Evolutionary conservation across 2,888 invertebrate species (phyloP).

Genomic region (Parnassius orleans): DNA sequence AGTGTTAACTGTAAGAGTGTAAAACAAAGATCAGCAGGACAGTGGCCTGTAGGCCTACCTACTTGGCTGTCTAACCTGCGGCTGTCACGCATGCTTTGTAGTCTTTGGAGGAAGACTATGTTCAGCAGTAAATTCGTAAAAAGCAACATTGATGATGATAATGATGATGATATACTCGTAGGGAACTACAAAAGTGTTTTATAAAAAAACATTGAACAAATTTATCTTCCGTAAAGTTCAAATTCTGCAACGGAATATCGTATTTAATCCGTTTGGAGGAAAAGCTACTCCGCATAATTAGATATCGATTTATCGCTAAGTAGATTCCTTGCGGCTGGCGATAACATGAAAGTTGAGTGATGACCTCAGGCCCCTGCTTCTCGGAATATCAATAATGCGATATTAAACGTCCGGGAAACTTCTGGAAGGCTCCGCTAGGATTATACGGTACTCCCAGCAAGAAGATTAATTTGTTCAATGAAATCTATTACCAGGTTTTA

Average conservation of each 20-base stretch:
- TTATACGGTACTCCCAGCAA: slow-evolving; percentile 52
- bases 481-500: slow-evolving; percentile 27
- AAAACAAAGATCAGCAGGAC: too few relatives aligned
- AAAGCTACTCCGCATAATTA: slow-evolving; percentile 38
- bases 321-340: slow-evolving; percentile 52
- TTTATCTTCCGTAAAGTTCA: neutral
- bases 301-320: slow-evolving; percentile 55
- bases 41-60: too few relatives aligned
- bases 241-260: slow-evolving; percentile 27
- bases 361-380: slow-evolving; percentile 49
- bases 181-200: too few relatives aligned
- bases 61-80: too few relatives aligned
- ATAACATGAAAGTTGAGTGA: slow-evolving; percentile 43
- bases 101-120: too few relatives aligned
- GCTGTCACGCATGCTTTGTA: too few relatives aligned
- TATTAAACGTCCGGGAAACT: slow-evolving; percentile 54
- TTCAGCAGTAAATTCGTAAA: too few relatives aligned
- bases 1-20: too few relatives aligned
- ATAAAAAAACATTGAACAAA: too few relatives aligned
- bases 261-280: slow-evolving; percentile 38
- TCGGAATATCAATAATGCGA: slow-evolving; percentile 63
- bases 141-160: too few relatives aligned
- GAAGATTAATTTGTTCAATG: slow-evolving; percentile 43
- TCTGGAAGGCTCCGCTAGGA: slow-evolving; percentile 56
- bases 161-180: too few relatives aligned